phyloP scores from a whole-genome alignment of 2,797 vertebrate species.

The Phylloscopus collybita region DNA sequence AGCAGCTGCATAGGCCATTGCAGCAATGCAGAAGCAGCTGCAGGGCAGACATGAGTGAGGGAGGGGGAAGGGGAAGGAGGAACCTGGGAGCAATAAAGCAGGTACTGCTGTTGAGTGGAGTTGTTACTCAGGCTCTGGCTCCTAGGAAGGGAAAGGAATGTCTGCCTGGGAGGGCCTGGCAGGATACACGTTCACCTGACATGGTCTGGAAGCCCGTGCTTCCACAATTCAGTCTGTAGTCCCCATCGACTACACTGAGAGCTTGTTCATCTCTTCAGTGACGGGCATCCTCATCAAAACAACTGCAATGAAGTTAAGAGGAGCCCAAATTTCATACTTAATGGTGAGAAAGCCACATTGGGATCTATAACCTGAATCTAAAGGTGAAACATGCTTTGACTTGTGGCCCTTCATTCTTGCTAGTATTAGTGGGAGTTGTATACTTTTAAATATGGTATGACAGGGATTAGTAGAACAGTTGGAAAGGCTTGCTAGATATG shows the following conservation, averaged over 20 bases:
- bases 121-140: neutral
- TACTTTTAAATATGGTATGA: neutral
- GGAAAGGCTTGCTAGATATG: neutral
- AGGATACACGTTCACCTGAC: neutral
- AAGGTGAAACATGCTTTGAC: neutral
- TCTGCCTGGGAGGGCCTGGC: neutral
- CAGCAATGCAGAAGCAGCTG: neutral
- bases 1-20: neutral
- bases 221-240: rapidly evolving
- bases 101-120: neutral
- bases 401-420: neutral
- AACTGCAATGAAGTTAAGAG: neutral
- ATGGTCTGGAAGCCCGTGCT: neutral
- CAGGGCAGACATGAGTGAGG: neutral
- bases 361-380: neutral
- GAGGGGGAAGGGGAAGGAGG: neutral
- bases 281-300: neutral
- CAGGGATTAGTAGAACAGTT: neutral
- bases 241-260: neutral
- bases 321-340: neutral
- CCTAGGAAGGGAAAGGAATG: neutral
- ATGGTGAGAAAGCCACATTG: neutral
- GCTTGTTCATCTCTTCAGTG: neutral
- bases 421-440: neutral
- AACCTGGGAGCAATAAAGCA: neutral